phyloP scores from a whole-genome alignment of 2,113 vertebrate species.

The Gambusia affinis region DNA sequence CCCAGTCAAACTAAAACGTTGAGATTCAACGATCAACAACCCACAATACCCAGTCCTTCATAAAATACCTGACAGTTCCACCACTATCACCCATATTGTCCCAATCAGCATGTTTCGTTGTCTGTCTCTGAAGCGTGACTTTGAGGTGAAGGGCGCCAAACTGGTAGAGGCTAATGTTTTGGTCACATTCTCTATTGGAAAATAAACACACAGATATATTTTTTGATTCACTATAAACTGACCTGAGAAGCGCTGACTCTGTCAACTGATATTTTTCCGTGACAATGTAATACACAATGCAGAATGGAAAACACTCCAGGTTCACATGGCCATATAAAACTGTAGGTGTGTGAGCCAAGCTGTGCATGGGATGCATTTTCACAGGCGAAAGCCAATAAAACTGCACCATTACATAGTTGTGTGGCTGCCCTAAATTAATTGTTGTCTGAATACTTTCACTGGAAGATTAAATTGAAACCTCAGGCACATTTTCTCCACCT shows the following conservation, averaged over 20 bases:
- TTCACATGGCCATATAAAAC: slow-evolving; percentile 57
- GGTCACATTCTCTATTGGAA: slow-evolving; percentile 21
- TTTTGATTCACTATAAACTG: slow-evolving; percentile 1
- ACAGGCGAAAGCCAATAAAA: slow-evolving; percentile 52
- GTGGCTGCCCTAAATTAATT: slow-evolving; percentile 30
- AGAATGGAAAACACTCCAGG: slow-evolving; percentile 24
- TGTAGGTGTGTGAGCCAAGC: slow-evolving; percentile 42
- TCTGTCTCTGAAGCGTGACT: slow-evolving; percentile 41
- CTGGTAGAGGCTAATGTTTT: slow-evolving; percentile 13
- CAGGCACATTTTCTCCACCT: slow-evolving; percentile 1
- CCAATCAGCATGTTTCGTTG: slow-evolving; percentile 52
- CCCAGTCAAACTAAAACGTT: slow-evolving; percentile 16
- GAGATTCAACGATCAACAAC: slow-evolving; percentile 25
- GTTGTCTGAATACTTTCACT: slow-evolving; percentile 8
- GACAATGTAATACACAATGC: not conserved
- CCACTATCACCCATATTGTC: slow-evolving; percentile 28
- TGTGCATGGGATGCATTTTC: slow-evolving; percentile 44
- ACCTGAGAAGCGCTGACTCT: not conserved
- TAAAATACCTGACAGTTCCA: not conserved
- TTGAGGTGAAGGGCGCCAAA: slow-evolving; percentile 9
- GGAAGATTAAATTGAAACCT: slow-evolving; percentile 22
- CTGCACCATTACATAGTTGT: slow-evolving; percentile 37
- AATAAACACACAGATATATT: not conserved
- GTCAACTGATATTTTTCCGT: not conserved
- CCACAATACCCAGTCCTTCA: slow-evolving; percentile 26